Base-by-base conservation (phyloP, 1,140 invertebrate genomes). In the Agrilus planipennis region DNA sequence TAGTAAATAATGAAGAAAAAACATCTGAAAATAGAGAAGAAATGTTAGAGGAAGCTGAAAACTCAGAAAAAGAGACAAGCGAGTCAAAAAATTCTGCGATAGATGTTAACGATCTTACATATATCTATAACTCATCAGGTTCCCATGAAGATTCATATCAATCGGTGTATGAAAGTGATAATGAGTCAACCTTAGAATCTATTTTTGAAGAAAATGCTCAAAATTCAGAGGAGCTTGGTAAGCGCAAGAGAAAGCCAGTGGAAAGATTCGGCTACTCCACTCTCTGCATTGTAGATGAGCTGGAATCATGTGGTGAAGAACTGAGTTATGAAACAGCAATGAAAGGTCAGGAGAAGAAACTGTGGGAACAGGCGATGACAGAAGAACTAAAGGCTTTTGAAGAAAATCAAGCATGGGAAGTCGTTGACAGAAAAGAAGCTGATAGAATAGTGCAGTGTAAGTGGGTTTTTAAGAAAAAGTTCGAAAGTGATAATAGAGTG, bases 401-500 rank as follows among this genome's bases (percentile, higher is more conserved):
- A n/a, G 23, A 7, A 7, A 25, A 25, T 25, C 28, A 52, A 18
- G 49, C 45, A 4, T 61, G 58, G 57, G 51, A 53, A 6, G 10
- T 63, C 17, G 52, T 56, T 17, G 46, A 60, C 29, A 34, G 42
- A 52, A 55, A 57, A 17, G 5, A 42, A 15, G 41, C 46, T 39
- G 50, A 48, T 39, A 58, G 53, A 23, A 39, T 55, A 48, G 54
- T 65, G 28, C 36, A 59, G 39, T 60, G 54, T 34, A 55, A 56
- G 45, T 62, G 59, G 58, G 51, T 63, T 4, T 63, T 50, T 23
- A 57, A 53, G 44, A 42, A 28, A 6, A 64, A 65, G 39, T 25
- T 45, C 5, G 44, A 54, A 40, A 34, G 41, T 10, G 46, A 60
- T 16, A 47, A 46, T 22, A 38, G 46, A 23, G 16, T 46, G 5